A percentile compares a stretch with the other conserved stretches of the same genome.
Evolutionary conservation across 2,888 invertebrate genomes (phyloP).

Genomic region (Baccha elongata): DNA sequence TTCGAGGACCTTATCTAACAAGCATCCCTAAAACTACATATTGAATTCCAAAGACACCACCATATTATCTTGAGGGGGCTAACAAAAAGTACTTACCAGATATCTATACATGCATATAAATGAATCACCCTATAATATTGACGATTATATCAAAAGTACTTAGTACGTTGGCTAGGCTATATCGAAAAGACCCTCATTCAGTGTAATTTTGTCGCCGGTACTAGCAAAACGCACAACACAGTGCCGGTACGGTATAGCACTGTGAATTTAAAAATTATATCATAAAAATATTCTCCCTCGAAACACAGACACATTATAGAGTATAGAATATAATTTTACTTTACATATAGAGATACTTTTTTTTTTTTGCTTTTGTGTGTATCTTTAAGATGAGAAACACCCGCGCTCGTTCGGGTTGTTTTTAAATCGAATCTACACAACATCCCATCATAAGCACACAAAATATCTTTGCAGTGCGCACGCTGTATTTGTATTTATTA

Average conservation of each 20-base stretch:
- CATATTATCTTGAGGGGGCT: neutral
- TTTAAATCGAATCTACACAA: conserved; percentile 24
- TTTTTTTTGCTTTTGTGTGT: conserved; percentile 35
- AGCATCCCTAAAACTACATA: conserved; percentile 35
- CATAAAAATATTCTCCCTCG: conserved; percentile 55
- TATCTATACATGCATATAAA: conserved; percentile 12
- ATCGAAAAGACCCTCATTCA: conserved; percentile 60
- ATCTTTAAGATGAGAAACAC: conserved; percentile 51
- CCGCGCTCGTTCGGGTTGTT: conserved; percentile 60
- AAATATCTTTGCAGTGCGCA: conserved; percentile 50
- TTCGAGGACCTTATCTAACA: conserved; percentile 62
- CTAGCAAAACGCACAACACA: conserved; percentile 52
- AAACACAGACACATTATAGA: conserved; percentile 12
- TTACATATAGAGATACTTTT: conserved; percentile 15
- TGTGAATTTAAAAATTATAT: conserved; percentile 9
- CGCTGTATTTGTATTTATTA: conserved; percentile 52
- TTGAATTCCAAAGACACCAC: conserved; percentile 53
- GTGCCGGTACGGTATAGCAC: neutral
- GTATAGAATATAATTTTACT: conserved; percentile 2
- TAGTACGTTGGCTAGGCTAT: conserved; percentile 51
- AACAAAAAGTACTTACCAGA: conserved; percentile 3
- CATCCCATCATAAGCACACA: conserved; percentile 25
- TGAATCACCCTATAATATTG: conserved; percentile 72
- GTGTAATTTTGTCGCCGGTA: conserved; percentile 66
- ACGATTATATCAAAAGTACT: conserved; percentile 69